Conservation (phyloP, 2,888 invertebrate species). For the Nomada flava region DNA sequence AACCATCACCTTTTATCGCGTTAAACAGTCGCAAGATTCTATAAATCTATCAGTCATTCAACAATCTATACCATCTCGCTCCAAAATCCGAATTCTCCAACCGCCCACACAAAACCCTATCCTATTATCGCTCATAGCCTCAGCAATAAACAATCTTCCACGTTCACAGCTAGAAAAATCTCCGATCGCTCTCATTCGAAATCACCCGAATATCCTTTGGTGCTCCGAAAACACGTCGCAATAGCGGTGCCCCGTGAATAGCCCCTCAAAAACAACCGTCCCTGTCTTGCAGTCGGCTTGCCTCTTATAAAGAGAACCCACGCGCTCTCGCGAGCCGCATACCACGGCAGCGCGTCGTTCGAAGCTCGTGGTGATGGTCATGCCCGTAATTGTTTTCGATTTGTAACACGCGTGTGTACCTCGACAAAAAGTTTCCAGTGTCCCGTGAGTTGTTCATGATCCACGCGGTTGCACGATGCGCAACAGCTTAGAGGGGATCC, state of each 20-base stretch:
- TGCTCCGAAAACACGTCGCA: no score
- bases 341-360: conserved; percentile 71
- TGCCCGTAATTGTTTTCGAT: conserved; percentile 47
- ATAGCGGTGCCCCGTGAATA: conserved; percentile 1
- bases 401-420: conserved; percentile 44
- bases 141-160: neutral
- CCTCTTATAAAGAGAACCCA: conserved; percentile 75
- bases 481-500: neutral
- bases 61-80: no score
- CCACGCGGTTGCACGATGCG: conserved; percentile 31
- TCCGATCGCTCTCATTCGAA: neutral
- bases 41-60: no score
- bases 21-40: neutral
- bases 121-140: no score
- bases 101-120: no score
- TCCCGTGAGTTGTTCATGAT: no score
- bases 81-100: no score
- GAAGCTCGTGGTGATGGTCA: conserved; percentile 36
- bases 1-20: neutral
- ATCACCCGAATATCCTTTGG: neutral
- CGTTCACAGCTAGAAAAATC: neutral
- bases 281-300: conserved; percentile 49
- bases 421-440: neutral
- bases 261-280: conserved; percentile 16
- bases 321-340: conserved; percentile 73